Conservation (phyloP, 2,888 invertebrate genomes). For the Himalopsyche kuldschensis region DNA sequence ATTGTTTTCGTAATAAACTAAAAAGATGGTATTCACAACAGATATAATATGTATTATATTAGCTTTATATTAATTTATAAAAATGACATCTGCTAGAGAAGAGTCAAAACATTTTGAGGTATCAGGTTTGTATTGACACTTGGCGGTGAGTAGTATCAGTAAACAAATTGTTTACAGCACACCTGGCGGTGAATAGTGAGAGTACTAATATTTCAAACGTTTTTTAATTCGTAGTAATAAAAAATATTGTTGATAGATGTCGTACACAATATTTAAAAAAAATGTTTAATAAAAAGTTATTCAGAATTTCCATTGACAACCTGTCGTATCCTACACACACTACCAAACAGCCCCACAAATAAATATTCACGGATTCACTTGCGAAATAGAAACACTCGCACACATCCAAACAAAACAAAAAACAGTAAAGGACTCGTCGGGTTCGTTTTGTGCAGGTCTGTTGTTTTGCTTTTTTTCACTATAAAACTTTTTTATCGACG, state of each 20-base stretch:
- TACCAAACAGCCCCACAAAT: background rate
- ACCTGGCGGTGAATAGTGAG: background rate
- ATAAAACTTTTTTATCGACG: slow-evolving; percentile 20
- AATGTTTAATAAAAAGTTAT: background rate
- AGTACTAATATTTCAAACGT: background rate
- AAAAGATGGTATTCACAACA: too few species aligned
- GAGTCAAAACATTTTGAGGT: too few species aligned
- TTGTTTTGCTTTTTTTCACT: slow-evolving; percentile 25
- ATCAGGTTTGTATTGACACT: background rate
- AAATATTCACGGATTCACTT: background rate
- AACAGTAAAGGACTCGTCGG: background rate
- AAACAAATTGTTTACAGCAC: background rate
- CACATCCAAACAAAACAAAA: background rate
- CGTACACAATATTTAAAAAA: background rate
- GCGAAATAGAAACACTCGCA: background rate
- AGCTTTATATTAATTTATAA: too few species aligned
- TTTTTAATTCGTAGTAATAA: background rate
- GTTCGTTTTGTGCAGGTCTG: background rate
- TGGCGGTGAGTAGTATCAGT: background rate
- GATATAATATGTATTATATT: too few species aligned
- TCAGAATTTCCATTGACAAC: background rate
- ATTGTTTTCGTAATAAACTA: too few species aligned
- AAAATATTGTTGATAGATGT: background rate
- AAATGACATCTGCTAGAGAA: too few species aligned
- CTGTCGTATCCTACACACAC: background rate